Conservation (phyloP, 2,113 vertebrate species). For the Caretta caretta region DNA sequence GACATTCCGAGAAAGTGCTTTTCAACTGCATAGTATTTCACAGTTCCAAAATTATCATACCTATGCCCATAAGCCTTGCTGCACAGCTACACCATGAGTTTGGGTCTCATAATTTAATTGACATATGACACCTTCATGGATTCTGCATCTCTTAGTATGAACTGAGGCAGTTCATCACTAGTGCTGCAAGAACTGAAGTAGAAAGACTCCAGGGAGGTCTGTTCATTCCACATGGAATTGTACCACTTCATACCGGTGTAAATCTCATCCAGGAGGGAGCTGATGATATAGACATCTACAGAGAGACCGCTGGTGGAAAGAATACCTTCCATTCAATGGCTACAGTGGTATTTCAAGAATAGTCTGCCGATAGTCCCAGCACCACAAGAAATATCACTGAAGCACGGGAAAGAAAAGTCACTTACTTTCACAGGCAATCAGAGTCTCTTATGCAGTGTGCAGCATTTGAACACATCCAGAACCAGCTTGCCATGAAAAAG, state of each 20-base stretch:
- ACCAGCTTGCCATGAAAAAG: neutral
- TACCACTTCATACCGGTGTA: neutral
- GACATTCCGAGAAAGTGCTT: neutral
- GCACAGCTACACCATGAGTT: neutral
- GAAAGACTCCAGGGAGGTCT: neutral
- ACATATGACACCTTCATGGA: neutral
- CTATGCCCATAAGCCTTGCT: neutral
- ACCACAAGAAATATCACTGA: neutral
- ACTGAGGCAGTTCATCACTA: neutral
- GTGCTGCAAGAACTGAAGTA: neutral
- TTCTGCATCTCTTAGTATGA: neutral
- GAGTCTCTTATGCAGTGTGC: neutral
- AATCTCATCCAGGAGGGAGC: neutral
- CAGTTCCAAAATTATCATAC: neutral
- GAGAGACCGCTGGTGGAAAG: neutral
- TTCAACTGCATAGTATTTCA: neutral
- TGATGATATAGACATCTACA: neutral
- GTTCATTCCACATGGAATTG: neutral
- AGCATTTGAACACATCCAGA: neutral
- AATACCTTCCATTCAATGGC: neutral
- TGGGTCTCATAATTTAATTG: neutral
- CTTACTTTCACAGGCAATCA: neutral
- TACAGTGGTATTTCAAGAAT: neutral
- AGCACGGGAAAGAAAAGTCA: neutral
- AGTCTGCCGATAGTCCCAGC: neutral